Base-by-base conservation (phyloP, 2,113 vertebrate species). In the Pogonocichla stellata region DNA sequence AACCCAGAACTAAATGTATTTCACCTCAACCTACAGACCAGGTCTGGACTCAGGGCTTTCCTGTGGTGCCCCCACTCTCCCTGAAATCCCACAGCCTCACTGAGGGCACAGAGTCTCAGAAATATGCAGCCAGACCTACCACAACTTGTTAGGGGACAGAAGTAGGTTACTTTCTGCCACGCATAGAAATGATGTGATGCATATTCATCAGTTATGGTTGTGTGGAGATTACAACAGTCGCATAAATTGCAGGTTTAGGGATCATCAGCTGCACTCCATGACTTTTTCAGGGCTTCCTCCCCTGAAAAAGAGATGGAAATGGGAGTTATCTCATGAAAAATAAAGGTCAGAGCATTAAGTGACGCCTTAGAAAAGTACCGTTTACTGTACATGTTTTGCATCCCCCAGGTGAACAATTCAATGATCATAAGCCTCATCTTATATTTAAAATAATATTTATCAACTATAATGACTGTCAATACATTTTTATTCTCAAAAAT, bases 221-320 rank as follows among this genome's bases (percentile, higher is more conserved):
- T 90, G 71, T 6, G 0, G 42, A 92, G 80, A 93, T 94, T 95
- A 88, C 71, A 87, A 48, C 74, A 86, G 58, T 73, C 0, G 5
- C 84, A 97, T 82, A 96, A 92, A 96, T 93, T 94, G 81, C 87
- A 96, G 92, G 85, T 95, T 96, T 91, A 67, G 71, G 47, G 78
- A 92, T 87, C 34, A 14, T 70, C 43, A 25, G 85, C 94, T 92
- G 77, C 85, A 47, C 43, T 82, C 74, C 15, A 9, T 92, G 84
- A 95, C 87, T 85, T 95, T 92, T 87, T 51, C 78, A 65, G 84
- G 64, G 80, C 80, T 84, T 84, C 28, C 31, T 86, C 31, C 42
- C 38, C 51, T 79, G 86, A 84, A 87, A 83, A 90, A 73, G 47
- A 88, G 65, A 45, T 75, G 42, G 33, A 85, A 92, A 92, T 81